Conservation (phyloP, 2,797 vertebrate genomes). For the Clarias laeviceps region DNA sequence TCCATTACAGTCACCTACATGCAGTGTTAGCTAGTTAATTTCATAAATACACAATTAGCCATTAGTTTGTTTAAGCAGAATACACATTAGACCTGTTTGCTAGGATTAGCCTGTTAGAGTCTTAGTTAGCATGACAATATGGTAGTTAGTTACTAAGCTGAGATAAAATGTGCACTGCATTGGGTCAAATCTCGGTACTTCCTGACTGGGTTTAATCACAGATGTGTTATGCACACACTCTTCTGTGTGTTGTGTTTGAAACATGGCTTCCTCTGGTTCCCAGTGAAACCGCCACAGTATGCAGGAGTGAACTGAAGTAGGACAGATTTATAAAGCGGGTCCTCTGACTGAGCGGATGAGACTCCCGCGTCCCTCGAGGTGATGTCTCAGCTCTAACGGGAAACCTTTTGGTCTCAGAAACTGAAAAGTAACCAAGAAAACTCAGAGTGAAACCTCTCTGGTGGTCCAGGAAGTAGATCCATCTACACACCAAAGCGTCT, state of each 20-base stretch:
- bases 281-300: neutral
- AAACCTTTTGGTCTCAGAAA: neutral
- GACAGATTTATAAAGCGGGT: neutral
- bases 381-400: neutral
- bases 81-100: too few species aligned
- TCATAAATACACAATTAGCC: too few species aligned
- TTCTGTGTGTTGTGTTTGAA: neutral
- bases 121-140: too few species aligned
- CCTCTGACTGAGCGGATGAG: neutral
- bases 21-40: too few species aligned
- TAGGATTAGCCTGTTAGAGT: too few species aligned
- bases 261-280: neutral
- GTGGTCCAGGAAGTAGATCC: neutral
- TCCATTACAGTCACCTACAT: too few species aligned
- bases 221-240: neutral
- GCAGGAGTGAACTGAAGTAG: neutral
- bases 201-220: too few species aligned
- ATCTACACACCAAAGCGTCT: neutral
- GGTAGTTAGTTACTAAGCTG: too few species aligned
- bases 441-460: neutral
- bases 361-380: neutral
- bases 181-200: too few species aligned
- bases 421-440: neutral
- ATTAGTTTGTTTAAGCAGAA: too few species aligned
- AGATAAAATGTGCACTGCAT: too few species aligned